Evolutionary conservation across 2,888 invertebrate genomes (phyloP).

Genomic region (Mythimna lalbum): DNA sequence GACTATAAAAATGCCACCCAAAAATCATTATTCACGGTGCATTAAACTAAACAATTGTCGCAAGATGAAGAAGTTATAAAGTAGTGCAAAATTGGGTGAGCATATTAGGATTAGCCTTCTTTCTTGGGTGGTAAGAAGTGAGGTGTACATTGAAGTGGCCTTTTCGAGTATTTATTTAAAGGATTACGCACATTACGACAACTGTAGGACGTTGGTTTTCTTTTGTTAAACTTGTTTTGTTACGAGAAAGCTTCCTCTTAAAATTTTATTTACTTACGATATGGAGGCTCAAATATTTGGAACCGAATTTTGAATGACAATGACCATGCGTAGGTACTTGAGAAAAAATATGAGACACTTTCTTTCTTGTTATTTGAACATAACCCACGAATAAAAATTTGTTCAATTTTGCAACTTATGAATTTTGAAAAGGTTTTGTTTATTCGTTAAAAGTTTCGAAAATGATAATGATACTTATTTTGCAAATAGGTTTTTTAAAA

Average conservation of each 20-base stretch:
- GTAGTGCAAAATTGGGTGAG: slow-evolving; percentile 72
- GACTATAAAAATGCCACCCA: slow-evolving; percentile 75
- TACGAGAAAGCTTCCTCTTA: slow-evolving; percentile 67
- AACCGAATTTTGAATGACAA: slow-evolving; percentile 57
- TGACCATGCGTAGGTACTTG: slow-evolving; percentile 23
- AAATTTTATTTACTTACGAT: slow-evolving; percentile 63
- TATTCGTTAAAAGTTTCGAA: too few species aligned
- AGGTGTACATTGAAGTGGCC: slow-evolving; percentile 74
- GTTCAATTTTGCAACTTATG: not conserved
- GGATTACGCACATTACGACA: slow-evolving; percentile 83
- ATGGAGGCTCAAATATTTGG: slow-evolving; percentile 58
- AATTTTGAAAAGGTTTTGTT: not conserved
- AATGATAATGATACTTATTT: too few species aligned
- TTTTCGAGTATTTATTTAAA: slow-evolving; percentile 83
- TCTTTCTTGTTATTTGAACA: slow-evolving; percentile 15
- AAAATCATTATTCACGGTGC: slow-evolving; percentile 67
- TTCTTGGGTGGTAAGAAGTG: slow-evolving; percentile 79
- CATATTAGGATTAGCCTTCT: slow-evolving; percentile 58
- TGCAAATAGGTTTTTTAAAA: too few species aligned
- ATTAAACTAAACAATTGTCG: slow-evolving; percentile 56
- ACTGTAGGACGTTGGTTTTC: slow-evolving; percentile 66
- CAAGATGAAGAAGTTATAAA: slow-evolving; percentile 54
- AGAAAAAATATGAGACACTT: slow-evolving; percentile 33
- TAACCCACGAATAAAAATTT: not conserved
- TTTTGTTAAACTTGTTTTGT: slow-evolving; percentile 77